Conservation (phyloP, 2,888 invertebrate species). For the Campoplex nolae region DNA sequence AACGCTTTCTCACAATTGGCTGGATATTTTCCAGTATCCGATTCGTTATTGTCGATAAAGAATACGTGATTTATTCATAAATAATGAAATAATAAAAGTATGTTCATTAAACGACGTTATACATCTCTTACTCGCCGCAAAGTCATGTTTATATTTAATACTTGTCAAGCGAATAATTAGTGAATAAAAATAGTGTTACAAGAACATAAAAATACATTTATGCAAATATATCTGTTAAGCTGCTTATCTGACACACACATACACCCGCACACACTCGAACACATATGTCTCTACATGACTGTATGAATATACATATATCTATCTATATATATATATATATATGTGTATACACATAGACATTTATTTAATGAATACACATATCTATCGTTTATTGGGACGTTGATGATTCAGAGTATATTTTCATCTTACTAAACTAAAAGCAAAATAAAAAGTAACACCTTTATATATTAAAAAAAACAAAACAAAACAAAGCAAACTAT, state of each 20-base stretch:
- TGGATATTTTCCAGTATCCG: not conserved
- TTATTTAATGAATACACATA: constrained; percentile 51
- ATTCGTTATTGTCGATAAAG: not conserved
- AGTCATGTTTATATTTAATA: constrained; percentile 54
- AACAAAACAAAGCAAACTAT: constrained; percentile 11
- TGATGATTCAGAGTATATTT: constrained; percentile 81
- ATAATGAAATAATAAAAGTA: constrained; percentile 3
- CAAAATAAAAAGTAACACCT: constrained; percentile 36
- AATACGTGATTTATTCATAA: constrained; percentile 28
- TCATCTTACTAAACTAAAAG: constrained; percentile 69
- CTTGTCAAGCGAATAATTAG: constrained; percentile 24
- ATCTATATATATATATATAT: constrained; percentile 19
- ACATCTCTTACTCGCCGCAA: constrained; percentile 13
- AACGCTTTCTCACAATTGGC: not conserved
- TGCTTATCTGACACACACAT: constrained; percentile 23
- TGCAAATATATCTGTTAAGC: constrained; percentile 45
- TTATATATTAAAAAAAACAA: not conserved
- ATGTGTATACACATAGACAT: not conserved
- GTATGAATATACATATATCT: constrained; percentile 41
- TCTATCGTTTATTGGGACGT: constrained; percentile 70
- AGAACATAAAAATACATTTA: constrained; percentile 34
- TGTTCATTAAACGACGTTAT: constrained; percentile 22
- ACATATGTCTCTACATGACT: not conserved
- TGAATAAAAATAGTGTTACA: constrained; percentile 33
- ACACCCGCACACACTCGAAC: constrained; percentile 29